phyloP scores from a whole-genome alignment of 1,140 invertebrate genomes.

The Gryon sp. region DNA sequence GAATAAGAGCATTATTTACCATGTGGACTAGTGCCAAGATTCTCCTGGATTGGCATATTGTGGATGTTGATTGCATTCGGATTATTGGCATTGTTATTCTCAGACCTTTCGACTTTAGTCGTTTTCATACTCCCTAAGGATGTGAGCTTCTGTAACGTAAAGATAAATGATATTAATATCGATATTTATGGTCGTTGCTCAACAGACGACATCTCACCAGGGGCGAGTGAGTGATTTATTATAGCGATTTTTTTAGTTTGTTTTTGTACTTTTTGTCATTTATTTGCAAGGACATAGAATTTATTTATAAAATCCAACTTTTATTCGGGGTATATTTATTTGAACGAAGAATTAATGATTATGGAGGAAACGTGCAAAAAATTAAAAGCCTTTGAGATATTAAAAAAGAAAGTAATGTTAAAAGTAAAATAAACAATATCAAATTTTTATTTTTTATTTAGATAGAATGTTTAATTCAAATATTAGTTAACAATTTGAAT shows the following conservation, averaged over 20 bases:
- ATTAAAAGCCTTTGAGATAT: too few relatives aligned
- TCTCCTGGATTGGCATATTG: constrained; percentile 74
- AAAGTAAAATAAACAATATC: too few relatives aligned
- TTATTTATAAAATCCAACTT: too few relatives aligned
- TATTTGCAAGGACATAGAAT: background rate
- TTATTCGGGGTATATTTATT: too few relatives aligned
- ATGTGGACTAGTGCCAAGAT: constrained; percentile 65
- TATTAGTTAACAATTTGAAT: too few relatives aligned
- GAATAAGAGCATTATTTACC: constrained; percentile 49
- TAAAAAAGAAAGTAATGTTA: too few relatives aligned
- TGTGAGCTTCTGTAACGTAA: constrained; percentile 74
- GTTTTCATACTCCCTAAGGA: constrained; percentile 74
- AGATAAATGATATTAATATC: constrained; percentile 22
- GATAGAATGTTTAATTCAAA: too few relatives aligned
- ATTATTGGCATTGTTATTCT: constrained; percentile 78
- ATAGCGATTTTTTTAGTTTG: background rate
- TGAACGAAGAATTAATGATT: too few relatives aligned
- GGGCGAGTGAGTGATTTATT: background rate
- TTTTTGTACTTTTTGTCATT: background rate
- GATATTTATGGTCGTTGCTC: constrained; percentile 4
- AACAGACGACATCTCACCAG: too few relatives aligned
- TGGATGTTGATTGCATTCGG: constrained; percentile 75
- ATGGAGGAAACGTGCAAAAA: too few relatives aligned
- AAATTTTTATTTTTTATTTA: too few relatives aligned
- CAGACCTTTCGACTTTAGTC: constrained; percentile 73